A percentile compares a stretch with the other conserved stretches of the same genome.
These are phyloP conservation scores for Mesembrinibis cayennensis DNA, from an alignment of 2,113 vertebrate genomes.

Conservation along the genomic window DNA sequence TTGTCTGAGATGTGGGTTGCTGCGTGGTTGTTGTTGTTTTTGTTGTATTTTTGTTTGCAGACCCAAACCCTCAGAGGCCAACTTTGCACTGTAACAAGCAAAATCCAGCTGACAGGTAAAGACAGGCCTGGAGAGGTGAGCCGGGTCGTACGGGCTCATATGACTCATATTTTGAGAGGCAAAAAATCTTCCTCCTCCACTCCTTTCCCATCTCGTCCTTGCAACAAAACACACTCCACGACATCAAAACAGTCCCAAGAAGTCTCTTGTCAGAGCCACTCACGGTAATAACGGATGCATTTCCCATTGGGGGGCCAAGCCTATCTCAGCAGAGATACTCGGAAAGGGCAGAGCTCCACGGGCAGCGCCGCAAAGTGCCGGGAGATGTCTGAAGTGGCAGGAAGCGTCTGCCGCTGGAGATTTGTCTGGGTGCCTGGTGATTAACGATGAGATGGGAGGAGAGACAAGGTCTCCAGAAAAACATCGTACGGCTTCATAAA, in stretches of 20 bases:
- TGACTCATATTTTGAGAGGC: not conserved
- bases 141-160: not conserved
- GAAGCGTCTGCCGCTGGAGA: accelerated
- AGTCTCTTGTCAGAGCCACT: not conserved
- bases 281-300: not conserved
- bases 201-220: not conserved
- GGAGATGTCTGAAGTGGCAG: not conserved
- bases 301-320: not conserved
- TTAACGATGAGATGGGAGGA: not conserved
- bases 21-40: not conserved
- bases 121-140: not conserved
- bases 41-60: not conserved
- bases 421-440: not conserved
- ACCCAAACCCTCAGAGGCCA: conserved; percentile 31
- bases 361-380: not conserved
- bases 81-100: not conserved
- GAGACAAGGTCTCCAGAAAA: not conserved
- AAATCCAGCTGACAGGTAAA: conserved; percentile 55
- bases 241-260: not conserved
- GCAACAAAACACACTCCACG: not conserved
- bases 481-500: accelerated
- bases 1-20: not conserved
- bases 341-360: not conserved
- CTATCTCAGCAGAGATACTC: not conserved
- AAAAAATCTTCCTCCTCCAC: not conserved